phyloP scores from a whole-genome alignment of 2,797 vertebrate genomes.

The Catostomus latipinnis region DNA sequence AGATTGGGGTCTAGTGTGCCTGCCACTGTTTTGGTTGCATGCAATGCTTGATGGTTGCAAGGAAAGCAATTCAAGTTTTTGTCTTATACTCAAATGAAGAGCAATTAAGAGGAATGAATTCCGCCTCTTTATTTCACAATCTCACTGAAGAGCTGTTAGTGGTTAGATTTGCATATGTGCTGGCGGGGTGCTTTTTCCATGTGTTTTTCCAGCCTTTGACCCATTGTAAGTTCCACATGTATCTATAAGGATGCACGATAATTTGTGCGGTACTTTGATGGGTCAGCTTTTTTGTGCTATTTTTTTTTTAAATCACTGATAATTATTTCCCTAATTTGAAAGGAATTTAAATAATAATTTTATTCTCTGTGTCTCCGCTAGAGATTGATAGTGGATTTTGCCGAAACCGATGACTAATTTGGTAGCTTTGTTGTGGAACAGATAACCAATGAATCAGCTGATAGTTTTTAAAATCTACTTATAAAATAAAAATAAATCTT shows the following conservation, averaged over 20 bases:
- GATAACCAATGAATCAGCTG: too few relatives aligned
- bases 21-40: constrained; percentile 47
- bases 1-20: constrained; percentile 55
- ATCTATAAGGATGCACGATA: neutral
- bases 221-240: constrained; percentile 9
- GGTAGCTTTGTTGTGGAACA: too few relatives aligned
- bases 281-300: too few relatives aligned
- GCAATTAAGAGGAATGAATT: constrained; percentile 66
- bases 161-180: constrained; percentile 55
- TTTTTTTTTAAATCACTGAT: too few relatives aligned
- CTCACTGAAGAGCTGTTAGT: constrained; percentile 62
- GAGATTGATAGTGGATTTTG: too few relatives aligned
- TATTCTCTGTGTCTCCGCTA: too few relatives aligned
- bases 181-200: constrained; percentile 32
- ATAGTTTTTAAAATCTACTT: too few relatives aligned
- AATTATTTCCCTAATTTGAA: too few relatives aligned
- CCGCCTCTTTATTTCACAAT: constrained; percentile 63
- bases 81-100: constrained; percentile 62
- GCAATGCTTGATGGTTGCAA: constrained; percentile 50
- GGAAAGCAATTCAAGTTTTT: constrained; percentile 67
- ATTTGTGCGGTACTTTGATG: too few relatives aligned
- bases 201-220: constrained; percentile 48
- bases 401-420: too few relatives aligned
- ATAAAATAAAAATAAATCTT: too few relatives aligned
- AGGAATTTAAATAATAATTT: too few relatives aligned